Evolutionary conservation across 2,113 vertebrate genomes (phyloP), one percentile per base, ranked within the genome.

Genomic region (Astatotilapia flaviijosephi): DNA sequence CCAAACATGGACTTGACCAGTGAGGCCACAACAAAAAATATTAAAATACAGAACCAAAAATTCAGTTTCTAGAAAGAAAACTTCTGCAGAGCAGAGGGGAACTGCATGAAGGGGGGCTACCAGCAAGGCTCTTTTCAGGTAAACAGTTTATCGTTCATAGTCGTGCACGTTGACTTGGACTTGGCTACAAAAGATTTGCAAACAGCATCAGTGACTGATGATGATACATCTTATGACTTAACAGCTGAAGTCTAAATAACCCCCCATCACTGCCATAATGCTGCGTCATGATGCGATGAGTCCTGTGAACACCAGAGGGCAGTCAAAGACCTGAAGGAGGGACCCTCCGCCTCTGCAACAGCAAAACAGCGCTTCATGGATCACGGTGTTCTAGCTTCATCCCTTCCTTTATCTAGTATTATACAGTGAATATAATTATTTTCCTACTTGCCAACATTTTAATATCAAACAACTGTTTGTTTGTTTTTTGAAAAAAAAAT

Each of bases 281-380:
- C 93, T 93, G 91, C 13, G 93, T 95, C 91, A 95, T 80, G 65
- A 47, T 90, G 94, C 49, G 12, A 55, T 91, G n/a, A 37, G 17
- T 79, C 3, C 42, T 11, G 6, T 51, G 23, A 8, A 92, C 94
- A 93, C 40, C 15, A 92, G 94, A 83, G 82, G 92, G 86, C 94
- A 82, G 35, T 28, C 10, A 82, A 51, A 87, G 45, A 77, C 26
- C 26, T 51, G 45, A 77, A 77, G 11, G 15, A 77, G 73, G 45
- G 70, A 11, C 37, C 13, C 1, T 49, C 73, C 28, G 40, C 17
- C 6, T 77, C 23, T 83, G 83, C 80, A 82, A 49, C 82, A 68
- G 33, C 5, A 1, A 15, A 35, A n/a, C n/a, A 28, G 10, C 47
- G 40, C 5, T 23, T 53, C 54, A 3, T 10, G 37, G 21, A 47